Percentiles rank a stretch among this genome's conserved stretches.
These are phyloP conservation scores for Phenganax stokvisi DNA, from an alignment of 92 coral and sea anemone species.

Conservation along the genomic window DNA sequence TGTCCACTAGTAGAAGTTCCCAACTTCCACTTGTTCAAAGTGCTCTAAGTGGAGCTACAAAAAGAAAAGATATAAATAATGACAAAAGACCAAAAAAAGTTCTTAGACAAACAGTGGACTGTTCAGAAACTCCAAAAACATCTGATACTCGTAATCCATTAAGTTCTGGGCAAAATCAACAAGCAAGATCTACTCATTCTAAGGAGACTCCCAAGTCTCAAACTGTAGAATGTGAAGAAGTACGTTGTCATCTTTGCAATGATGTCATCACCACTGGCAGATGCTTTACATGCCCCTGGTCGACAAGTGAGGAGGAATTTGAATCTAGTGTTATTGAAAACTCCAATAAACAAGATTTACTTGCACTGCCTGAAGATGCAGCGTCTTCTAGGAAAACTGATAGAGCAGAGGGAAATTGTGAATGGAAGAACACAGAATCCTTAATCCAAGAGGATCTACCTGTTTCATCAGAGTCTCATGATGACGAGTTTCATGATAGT, in stretches of 20 bases:
- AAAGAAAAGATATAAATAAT: neutral
- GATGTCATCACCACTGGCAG: neutral
- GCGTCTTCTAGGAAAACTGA: neutral
- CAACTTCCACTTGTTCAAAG: neutral
- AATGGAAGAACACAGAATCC: no score
- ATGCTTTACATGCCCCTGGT: neutral
- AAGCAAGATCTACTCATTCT: no score
- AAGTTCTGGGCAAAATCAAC: neutral
- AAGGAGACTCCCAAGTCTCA: no score
- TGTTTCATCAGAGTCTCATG: conserved; percentile 1
- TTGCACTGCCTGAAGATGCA: neutral
- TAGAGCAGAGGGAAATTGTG: no score
- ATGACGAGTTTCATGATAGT: neutral
- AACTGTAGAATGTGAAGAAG: neutral
- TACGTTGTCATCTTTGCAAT: neutral
- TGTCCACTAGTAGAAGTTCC: neutral
- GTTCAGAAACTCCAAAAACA: no score
- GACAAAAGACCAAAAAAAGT: neutral
- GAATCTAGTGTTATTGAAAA: neutral
- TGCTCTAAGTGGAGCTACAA: neutral
- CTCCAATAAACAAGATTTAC: neutral
- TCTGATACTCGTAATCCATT: no score
- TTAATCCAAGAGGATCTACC: neutral
- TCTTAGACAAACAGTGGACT: no score
- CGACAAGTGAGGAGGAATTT: neutral